phyloP scores from a whole-genome alignment of 2,113 vertebrate species.

The Leucopsar rothschildi region DNA sequence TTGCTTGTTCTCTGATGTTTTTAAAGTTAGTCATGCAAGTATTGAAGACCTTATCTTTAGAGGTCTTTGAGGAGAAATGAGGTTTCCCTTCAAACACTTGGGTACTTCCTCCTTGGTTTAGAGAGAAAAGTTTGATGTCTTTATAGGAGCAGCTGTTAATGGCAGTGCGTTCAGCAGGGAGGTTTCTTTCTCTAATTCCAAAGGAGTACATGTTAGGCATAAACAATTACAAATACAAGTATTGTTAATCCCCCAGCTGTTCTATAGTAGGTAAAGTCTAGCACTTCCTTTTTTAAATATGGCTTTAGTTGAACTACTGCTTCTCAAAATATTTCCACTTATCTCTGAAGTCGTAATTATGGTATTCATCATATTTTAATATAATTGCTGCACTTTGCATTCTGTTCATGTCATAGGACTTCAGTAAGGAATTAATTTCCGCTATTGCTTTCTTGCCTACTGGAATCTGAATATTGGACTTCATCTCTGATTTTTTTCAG shows the following conservation, averaged over 20 bases:
- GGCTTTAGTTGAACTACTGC: slow-evolving; percentile 41
- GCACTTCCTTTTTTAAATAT: not conserved
- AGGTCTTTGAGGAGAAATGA: not conserved
- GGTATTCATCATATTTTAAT: slow-evolving; percentile 25
- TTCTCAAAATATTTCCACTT: slow-evolving; percentile 69
- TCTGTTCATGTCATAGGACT: slow-evolving; percentile 23
- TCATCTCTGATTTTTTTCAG: not conserved
- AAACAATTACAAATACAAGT: not conserved
- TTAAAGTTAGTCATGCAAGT: not conserved
- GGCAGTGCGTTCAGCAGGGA: not conserved
- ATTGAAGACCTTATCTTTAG: not conserved
- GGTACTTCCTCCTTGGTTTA: not conserved
- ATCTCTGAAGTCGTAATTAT: slow-evolving; percentile 58
- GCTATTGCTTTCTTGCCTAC: not conserved
- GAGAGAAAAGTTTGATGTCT: not conserved
- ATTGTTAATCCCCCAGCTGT: not conserved
- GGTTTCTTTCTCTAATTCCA: not conserved
- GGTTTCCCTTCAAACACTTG: not conserved
- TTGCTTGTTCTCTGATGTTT: not conserved
- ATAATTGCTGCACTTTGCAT: slow-evolving; percentile 57
- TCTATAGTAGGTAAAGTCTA: not conserved
- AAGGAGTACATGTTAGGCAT: not conserved
- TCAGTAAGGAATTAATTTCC: not conserved
- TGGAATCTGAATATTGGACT: not conserved
- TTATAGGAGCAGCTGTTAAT: not conserved